Percentiles rank a stretch among this genome's conserved stretches.
Conservation (phyloP, 2,888 invertebrate species). For the Pycnomerus fuliginosus region DNA sequence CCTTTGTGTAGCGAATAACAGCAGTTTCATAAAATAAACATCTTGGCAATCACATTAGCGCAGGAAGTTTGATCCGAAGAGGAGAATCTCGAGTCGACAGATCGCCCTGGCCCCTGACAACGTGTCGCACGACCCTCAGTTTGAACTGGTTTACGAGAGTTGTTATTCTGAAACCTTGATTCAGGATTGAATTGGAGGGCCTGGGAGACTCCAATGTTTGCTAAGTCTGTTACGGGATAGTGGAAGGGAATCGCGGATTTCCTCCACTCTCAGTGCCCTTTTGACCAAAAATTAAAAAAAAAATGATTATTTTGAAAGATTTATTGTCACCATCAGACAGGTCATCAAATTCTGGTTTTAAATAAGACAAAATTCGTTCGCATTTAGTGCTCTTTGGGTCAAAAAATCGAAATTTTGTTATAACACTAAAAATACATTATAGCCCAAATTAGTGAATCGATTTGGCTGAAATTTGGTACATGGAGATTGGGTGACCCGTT, state of each 20-base stretch:
- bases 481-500: too few species aligned
- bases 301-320: too few species aligned
- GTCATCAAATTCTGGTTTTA: too few species aligned
- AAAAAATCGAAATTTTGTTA: too few species aligned
- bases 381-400: too few species aligned
- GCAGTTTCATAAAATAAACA: conserved; percentile 20
- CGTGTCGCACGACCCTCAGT: conserved; percentile 20
- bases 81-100: conserved; percentile 5
- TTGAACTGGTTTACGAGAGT: conserved; percentile 24
- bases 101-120: conserved; percentile 12
- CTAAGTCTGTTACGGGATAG: conserved; percentile 27
- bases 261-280: too few species aligned
- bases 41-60: conserved; percentile 18
- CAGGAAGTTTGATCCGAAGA: not conserved
- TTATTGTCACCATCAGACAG: too few species aligned
- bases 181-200: conserved; percentile 27
- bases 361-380: too few species aligned
- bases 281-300: too few species aligned
- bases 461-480: too few species aligned
- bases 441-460: too few species aligned
- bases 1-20: not conserved
- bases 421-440: too few species aligned
- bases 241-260: conserved; percentile 27
- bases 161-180: conserved; percentile 28
- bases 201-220: conserved; percentile 23